phyloP scores from a whole-genome alignment of 92 coral and sea anemone species.

The Blastomussa wellsi region DNA sequence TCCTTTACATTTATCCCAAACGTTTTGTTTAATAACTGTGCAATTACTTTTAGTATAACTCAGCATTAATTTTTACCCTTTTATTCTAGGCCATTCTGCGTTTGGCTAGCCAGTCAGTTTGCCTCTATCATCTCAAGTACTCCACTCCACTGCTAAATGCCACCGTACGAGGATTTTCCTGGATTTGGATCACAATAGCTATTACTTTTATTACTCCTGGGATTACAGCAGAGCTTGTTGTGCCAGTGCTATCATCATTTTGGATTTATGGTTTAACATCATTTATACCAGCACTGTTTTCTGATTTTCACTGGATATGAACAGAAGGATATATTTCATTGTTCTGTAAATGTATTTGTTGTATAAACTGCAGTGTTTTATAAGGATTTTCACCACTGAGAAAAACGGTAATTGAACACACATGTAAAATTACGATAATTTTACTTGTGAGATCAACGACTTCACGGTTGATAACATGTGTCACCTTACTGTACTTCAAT shows the following conservation, averaged over 20 bases:
- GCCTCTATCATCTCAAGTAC: slow-evolving; percentile 52
- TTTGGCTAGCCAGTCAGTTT: slow-evolving; percentile 49
- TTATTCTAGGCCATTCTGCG: slow-evolving; percentile 53
- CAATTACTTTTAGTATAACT: not conserved
- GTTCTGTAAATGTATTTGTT: not conserved
- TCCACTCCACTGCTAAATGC: slow-evolving; percentile 47
- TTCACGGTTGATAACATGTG: too few species aligned
- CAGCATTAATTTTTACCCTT: not conserved
- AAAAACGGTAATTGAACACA: too few species aligned
- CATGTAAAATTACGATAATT: too few species aligned
- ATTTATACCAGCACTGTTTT: not conserved
- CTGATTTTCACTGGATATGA: slow-evolving; percentile 26
- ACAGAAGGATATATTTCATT: not conserved
- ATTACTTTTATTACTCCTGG: slow-evolving; percentile 24
- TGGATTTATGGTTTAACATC: slow-evolving; percentile 24
- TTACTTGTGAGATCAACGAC: too few species aligned
- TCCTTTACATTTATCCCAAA: too few species aligned
- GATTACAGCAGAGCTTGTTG: slow-evolving; percentile 35
- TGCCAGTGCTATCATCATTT: slow-evolving; percentile 45
- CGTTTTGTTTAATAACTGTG: too few species aligned
- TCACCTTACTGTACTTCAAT: too few species aligned
- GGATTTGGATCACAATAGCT: slow-evolving; percentile 56
- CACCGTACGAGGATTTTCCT: slow-evolving; percentile 54
- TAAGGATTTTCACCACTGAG: too few species aligned
- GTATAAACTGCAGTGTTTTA: too few species aligned